phyloP scores from a whole-genome alignment of 2,113 vertebrate genomes.

The Cynocephalus volans region DNA sequence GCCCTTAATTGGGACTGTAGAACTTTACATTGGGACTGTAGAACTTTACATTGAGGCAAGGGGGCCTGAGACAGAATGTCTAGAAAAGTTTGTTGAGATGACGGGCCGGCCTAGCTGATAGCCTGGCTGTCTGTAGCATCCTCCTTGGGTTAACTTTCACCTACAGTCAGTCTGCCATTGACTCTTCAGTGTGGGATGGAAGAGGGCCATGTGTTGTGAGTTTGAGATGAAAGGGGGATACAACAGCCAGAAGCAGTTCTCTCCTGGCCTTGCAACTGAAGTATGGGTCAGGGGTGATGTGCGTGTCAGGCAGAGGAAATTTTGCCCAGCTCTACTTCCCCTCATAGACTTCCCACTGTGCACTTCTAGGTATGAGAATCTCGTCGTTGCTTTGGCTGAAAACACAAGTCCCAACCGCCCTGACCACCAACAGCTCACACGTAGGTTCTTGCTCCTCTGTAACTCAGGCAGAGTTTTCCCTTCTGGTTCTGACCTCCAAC shows the following conservation, averaged over 20 bases:
- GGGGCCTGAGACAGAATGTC: neutral
- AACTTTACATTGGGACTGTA: neutral
- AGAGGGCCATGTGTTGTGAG: neutral
- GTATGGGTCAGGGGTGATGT: neutral
- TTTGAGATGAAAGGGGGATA: neutral
- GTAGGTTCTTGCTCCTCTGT: slow-evolving; percentile 87
- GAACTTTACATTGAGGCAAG: neutral
- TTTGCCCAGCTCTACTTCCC: neutral
- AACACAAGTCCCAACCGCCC: slow-evolving; percentile 91
- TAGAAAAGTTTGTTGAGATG: neutral
- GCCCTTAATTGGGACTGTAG: neutral
- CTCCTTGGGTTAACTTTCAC: neutral
- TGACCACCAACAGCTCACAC: slow-evolving; percentile 92
- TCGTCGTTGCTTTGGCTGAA: slow-evolving; percentile 92
- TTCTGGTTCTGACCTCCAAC: slow-evolving; percentile 51
- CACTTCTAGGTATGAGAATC: slow-evolving; percentile 92
- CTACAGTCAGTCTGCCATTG: neutral
- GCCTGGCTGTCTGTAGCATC: neutral
- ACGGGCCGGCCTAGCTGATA: neutral
- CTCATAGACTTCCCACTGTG: neutral
- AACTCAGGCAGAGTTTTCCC: neutral
- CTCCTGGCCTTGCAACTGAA: slow-evolving; percentile 22
- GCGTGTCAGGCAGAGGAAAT: neutral
- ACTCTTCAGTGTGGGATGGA: neutral
- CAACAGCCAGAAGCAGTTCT: neutral